Evolutionary conservation across 2,888 invertebrate genomes (phyloP).

Genomic region (Tipula confusa): DNA sequence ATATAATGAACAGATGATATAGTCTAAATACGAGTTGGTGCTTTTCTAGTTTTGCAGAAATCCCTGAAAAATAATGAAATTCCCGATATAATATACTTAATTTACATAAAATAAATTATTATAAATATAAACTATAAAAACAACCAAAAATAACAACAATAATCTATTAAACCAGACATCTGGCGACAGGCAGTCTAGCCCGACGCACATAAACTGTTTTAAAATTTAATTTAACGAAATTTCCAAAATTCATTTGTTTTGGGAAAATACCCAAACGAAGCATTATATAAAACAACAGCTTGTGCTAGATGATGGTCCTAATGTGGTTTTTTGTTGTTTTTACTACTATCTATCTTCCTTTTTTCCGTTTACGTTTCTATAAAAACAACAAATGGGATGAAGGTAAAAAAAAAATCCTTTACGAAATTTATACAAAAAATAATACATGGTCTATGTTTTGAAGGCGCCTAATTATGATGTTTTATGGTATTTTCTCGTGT

Average conservation of each 20-base stretch:
- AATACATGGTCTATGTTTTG: neutral
- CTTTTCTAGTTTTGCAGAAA: too few relatives aligned
- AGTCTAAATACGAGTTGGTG: too few relatives aligned
- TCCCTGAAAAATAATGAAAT: neutral
- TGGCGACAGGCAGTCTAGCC: neutral
- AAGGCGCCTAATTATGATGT: constrained; percentile 3
- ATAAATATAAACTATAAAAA: neutral
- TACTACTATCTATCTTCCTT: neutral
- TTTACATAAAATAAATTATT: neutral
- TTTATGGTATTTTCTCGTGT: neutral
- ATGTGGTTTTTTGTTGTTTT: neutral
- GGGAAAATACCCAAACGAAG: constrained; percentile 8
- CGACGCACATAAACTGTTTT: neutral
- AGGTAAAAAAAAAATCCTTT: neutral
- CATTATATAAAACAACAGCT: neutral
- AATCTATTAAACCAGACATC: neutral
- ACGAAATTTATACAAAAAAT: neutral
- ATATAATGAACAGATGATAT: too few relatives aligned
- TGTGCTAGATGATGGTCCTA: neutral
- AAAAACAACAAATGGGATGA: neutral
- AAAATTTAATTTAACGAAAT: neutral
- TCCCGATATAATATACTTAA: neutral
- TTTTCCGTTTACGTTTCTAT: neutral
- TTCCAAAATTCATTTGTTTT: neutral
- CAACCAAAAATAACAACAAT: neutral